Evolutionary conservation across 2,113 vertebrate genomes (phyloP).

Genomic region (Thunnus thynnus): DNA sequence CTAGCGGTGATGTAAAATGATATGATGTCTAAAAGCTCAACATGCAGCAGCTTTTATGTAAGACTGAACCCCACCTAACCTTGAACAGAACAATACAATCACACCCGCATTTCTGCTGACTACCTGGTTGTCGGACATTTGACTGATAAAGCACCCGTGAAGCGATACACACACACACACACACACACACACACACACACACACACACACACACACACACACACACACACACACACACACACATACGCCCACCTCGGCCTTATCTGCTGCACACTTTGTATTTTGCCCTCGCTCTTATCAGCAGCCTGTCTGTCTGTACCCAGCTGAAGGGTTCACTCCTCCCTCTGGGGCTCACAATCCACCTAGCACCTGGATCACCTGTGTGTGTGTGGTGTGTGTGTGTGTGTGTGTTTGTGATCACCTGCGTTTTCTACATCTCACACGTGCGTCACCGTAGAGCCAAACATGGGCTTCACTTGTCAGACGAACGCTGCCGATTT

Average conservation of each 20-base stretch:
- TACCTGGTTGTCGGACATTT: constrained; percentile 19
- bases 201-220: constrained; percentile 17
- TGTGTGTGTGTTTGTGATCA: neutral
- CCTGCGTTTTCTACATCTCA: neutral
- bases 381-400: neutral
- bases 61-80: constrained; percentile 25
- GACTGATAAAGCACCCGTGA: constrained; percentile 50
- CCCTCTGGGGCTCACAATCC: constrained; percentile 7
- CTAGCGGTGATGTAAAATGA: neutral
- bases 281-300: constrained; percentile 68
- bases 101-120: constrained; percentile 31
- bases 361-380: constrained; percentile 33
- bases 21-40: neutral
- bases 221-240: constrained; percentile 25
- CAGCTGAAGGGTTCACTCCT: constrained; percentile 18
- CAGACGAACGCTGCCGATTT: neutral
- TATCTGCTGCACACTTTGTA: constrained; percentile 61
- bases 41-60: constrained; percentile 11
- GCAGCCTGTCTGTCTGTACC: constrained; percentile 25
- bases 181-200: constrained; percentile 12
- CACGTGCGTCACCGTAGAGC: constrained; percentile 16
- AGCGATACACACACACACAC: neutral
- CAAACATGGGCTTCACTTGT: neutral
- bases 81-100: constrained; percentile 26
- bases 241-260: constrained; percentile 7